Percentiles rank a stretch among this genome's conserved stretches.
Conservation (phyloP, 2,888 invertebrate species). For the Melangyna quadrimaculata region DNA sequence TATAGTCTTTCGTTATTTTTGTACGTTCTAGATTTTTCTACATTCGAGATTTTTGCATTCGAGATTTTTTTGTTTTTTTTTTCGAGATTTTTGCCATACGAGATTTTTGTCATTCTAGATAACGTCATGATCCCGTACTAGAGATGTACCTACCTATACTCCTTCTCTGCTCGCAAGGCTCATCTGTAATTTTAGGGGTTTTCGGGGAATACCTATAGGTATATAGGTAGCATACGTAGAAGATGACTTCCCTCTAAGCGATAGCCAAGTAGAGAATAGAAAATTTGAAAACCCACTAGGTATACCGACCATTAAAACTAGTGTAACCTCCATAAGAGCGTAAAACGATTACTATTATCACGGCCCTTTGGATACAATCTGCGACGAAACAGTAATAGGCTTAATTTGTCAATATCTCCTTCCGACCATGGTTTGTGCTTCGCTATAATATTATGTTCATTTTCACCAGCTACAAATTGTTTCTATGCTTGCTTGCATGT, state of each 20-base stretch:
- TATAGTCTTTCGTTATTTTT: no score
- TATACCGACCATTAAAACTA: background rate
- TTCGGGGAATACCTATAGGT: background rate
- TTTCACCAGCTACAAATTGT: background rate
- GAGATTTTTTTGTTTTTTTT: no score
- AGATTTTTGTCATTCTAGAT: no score
- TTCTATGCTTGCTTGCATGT: constrained; percentile 8
- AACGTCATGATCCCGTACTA: no score
- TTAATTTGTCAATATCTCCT: constrained; percentile 67
- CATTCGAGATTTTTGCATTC: no score
- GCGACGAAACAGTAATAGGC: constrained; percentile 59
- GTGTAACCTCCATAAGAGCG: constrained; percentile 41
- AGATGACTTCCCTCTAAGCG: background rate
- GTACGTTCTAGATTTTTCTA: no score
- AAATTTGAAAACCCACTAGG: background rate
- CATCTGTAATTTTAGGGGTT: background rate
- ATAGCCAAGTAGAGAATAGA: background rate
- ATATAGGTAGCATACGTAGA: background rate
- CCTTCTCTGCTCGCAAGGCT: background rate
- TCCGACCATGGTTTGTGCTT: constrained; percentile 30
- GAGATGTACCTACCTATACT: no score
- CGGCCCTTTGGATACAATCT: constrained; percentile 50
- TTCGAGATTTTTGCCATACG: no score
- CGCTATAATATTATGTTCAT: background rate
- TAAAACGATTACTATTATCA: constrained; percentile 52